Percentiles rank a stretch among this genome's conserved stretches.
These are phyloP conservation scores for Carapus acus DNA, from an alignment of 2,797 vertebrate genomes.

Conservation along the genomic window DNA sequence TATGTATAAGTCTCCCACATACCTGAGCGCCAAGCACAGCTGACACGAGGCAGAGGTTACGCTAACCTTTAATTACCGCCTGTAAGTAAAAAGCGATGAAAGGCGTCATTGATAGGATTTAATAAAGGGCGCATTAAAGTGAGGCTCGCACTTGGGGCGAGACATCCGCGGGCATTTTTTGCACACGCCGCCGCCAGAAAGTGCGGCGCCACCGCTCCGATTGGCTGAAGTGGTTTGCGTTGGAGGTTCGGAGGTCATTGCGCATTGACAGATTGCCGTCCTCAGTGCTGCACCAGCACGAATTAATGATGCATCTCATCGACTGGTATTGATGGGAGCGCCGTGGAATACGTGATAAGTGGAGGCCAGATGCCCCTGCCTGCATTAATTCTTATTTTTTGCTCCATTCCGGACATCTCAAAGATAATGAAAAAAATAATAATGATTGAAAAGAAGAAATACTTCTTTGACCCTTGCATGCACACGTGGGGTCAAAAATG, in stretches of 20 bases:
- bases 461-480: no score
- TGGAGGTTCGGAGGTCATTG: slow-evolving; percentile 45
- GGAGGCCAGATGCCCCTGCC: slow-evolving; percentile 9
- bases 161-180: neutral
- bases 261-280: slow-evolving; percentile 50
- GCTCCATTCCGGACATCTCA: no score
- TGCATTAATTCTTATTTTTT: no score
- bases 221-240: slow-evolving; percentile 3
- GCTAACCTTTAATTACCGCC: slow-evolving; percentile 43
- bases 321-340: slow-evolving; percentile 52
- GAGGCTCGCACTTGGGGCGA: slow-evolving; percentile 10
- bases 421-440: no score
- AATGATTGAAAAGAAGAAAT: no score
- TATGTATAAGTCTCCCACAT: no score
- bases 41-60: slow-evolving; percentile 10
- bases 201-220: neutral
- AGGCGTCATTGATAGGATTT: slow-evolving; percentile 30
- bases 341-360: slow-evolving; percentile 6
- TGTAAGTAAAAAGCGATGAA: slow-evolving; percentile 43
- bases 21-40: no score
- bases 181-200: neutral
- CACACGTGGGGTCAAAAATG: no score
- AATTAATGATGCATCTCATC: slow-evolving; percentile 42
- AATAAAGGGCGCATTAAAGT: slow-evolving; percentile 30
- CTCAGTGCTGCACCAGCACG: slow-evolving; percentile 48